Conservation (phyloP, 2,113 vertebrate genomes). For the Xiphophorus couchianus region DNA sequence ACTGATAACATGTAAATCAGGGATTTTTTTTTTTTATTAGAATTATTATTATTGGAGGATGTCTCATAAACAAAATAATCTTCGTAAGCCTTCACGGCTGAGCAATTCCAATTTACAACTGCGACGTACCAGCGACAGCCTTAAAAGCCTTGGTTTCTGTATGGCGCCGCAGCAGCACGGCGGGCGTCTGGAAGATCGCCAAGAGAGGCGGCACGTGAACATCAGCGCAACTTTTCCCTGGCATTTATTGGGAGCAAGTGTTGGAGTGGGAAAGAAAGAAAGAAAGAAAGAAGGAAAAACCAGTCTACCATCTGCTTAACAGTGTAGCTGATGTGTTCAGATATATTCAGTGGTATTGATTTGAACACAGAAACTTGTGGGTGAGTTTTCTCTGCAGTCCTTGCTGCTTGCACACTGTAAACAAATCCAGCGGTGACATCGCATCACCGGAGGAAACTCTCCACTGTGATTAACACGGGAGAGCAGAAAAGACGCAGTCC, state of each 20-base stretch:
- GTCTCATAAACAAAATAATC: neutral
- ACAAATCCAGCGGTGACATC: neutral
- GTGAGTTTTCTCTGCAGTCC: neutral
- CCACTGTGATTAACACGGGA: neutral
- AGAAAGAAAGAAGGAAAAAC: neutral
- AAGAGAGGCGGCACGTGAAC: neutral
- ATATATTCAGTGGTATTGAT: neutral
- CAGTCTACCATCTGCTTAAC: neutral
- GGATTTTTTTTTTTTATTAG: neutral
- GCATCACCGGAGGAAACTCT: neutral
- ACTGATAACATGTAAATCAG: conserved; percentile 3
- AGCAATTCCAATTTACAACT: neutral
- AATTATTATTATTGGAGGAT: neutral
- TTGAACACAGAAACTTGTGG: neutral
- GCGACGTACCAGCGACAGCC: neutral
- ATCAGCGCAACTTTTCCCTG: neutral
- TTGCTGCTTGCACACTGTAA: neutral
- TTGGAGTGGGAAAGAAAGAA: too few relatives aligned
- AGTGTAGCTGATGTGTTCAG: neutral
- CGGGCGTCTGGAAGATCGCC: neutral
- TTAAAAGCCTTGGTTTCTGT: too few relatives aligned
- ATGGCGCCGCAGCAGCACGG: neutral
- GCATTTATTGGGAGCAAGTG: neutral
- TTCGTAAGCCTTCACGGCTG: neutral
- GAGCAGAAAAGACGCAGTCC: neutral